Conservation (phyloP, 2,113 vertebrate species). For the Pandion haliaetus region DNA sequence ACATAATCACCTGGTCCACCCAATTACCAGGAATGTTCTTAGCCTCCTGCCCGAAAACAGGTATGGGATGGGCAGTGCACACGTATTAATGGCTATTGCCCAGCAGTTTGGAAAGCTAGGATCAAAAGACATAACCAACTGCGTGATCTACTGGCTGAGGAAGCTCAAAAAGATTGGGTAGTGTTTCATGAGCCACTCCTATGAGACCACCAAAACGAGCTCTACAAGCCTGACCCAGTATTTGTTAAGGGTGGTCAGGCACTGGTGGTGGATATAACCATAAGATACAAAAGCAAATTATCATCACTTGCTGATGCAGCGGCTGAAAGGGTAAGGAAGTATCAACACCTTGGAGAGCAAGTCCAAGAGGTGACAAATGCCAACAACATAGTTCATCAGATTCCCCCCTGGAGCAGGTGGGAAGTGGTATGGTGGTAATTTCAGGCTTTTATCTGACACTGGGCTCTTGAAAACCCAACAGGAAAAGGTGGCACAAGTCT, state of each 20-base stretch:
- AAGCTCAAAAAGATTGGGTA: background rate
- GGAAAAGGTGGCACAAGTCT: background rate
- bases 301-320: background rate
- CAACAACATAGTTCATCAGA: rapidly evolving
- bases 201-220: background rate
- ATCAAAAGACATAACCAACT: background rate
- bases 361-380: background rate
- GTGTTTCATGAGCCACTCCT: background rate
- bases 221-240: background rate
- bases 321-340: background rate
- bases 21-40: background rate
- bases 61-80: background rate
- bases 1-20: background rate
- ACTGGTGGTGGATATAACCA: background rate
- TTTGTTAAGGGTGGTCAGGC: background rate
- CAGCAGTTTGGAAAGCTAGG: background rate
- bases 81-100: background rate
- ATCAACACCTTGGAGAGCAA: background rate
- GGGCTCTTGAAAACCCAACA: background rate
- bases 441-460: background rate
- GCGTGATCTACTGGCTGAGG: background rate
- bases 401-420: background rate
- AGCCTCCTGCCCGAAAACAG: background rate
- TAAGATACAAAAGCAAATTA: background rate
- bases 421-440: background rate